phyloP scores from a whole-genome alignment of 2,797 vertebrate species.

The Bucorvus abyssinicus region DNA sequence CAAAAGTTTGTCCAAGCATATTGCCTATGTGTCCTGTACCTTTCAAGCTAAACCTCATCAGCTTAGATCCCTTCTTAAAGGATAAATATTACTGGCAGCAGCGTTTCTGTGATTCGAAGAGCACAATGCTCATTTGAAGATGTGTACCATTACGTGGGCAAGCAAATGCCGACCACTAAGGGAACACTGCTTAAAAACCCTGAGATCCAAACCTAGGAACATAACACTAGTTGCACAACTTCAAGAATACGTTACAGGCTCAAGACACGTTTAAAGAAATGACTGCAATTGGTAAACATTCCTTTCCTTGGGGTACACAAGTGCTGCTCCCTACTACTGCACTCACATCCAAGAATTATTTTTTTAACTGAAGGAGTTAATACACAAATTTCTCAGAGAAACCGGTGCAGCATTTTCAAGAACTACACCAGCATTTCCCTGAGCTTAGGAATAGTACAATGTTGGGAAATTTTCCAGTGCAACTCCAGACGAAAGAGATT shows the following conservation, averaged over 20 bases:
- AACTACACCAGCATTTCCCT: not conserved
- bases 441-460: not conserved
- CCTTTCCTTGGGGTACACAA: not conserved
- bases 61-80: not conserved
- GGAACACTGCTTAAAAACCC: not conserved
- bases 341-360: not conserved
- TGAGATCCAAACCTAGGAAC: not conserved
- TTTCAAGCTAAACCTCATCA: not conserved
- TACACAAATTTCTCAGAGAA: not conserved
- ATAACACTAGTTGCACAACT: not conserved
- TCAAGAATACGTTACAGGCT: not conserved
- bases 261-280: not conserved
- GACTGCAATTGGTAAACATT: not conserved
- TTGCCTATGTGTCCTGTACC: not conserved
- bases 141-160: fast-evolving
- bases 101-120: not conserved
- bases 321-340: not conserved
- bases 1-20: not conserved
- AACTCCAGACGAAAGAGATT: constrained; percentile 34
- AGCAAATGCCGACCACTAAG: not conserved
- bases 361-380: not conserved
- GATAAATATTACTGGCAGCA: not conserved
- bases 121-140: not conserved
- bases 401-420: not conserved
- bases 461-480: constrained; percentile 6